phyloP scores from a whole-genome alignment of 2,888 invertebrate species.

The Pachliopta kotzebuea region DNA sequence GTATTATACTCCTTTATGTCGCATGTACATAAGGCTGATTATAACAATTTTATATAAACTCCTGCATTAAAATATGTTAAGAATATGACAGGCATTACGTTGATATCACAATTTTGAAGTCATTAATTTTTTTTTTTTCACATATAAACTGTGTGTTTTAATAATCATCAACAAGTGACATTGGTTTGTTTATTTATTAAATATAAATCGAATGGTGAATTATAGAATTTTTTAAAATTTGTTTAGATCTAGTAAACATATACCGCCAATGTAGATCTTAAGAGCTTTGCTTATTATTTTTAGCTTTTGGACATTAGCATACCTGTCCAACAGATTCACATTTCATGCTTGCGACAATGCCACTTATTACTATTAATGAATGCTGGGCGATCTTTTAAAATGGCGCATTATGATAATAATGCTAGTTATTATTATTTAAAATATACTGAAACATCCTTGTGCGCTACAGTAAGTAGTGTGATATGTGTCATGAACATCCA shows the following conservation, averaged over 20 bases:
- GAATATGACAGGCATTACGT: neutral
- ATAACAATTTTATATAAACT: slow-evolving; percentile 39
- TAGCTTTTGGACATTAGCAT: slow-evolving; percentile 34
- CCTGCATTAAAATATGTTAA: slow-evolving; percentile 43
- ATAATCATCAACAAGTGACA: slow-evolving; percentile 5
- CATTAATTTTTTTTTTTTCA: slow-evolving; percentile 14
- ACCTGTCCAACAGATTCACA: slow-evolving; percentile 2
- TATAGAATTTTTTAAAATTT: slow-evolving; percentile 25
- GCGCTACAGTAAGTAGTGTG: neutral
- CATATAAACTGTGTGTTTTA: slow-evolving; percentile 7
- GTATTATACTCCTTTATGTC: slow-evolving; percentile 45
- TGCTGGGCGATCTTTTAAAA: slow-evolving; percentile 7
- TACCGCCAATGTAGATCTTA: slow-evolving; percentile 59
- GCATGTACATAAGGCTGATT: slow-evolving; percentile 68
- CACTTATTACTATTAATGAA: slow-evolving; percentile 3
- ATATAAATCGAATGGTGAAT: neutral
- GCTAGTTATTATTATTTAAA: neutral
- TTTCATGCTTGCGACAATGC: slow-evolving; percentile 10
- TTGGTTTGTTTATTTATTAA: slow-evolving; percentile 11
- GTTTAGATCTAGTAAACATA: slow-evolving; percentile 41
- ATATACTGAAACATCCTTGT: neutral
- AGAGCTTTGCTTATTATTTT: slow-evolving; percentile 49
- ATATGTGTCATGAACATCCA: neutral
- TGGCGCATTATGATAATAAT: neutral
- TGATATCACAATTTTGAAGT: slow-evolving; percentile 21